Evolutionary conservation across 2,797 vertebrate genomes (phyloP).

Genomic region (Cynodonichthys magdalenae): DNA sequence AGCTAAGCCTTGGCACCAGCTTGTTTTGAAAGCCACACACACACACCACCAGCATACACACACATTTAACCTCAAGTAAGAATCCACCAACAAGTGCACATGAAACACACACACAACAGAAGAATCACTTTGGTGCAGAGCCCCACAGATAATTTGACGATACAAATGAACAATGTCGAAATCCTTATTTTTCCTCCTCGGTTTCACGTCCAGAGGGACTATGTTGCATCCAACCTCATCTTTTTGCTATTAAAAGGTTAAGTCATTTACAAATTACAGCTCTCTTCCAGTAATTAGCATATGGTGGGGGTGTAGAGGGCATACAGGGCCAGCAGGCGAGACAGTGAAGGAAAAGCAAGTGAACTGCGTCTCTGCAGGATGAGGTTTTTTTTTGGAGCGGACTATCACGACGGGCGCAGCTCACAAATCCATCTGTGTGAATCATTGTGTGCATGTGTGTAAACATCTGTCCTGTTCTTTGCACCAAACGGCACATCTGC

Average conservation of each 20-base stretch:
- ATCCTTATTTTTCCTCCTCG: conserved; percentile 48
- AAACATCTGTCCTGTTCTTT: conserved; percentile 48
- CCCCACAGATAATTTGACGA: conserved; percentile 60
- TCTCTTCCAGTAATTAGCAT: conserved; percentile 63
- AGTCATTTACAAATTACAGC: conserved; percentile 72
- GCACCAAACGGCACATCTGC: conserved; percentile 53
- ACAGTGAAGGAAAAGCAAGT: conserved; percentile 20
- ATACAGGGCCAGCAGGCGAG: conserved; percentile 48
- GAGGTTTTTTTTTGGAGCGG: conserved; percentile 10
- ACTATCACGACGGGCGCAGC: conserved; percentile 2
- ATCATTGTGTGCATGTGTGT: conserved; percentile 24
- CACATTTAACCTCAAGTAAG: conserved; percentile 45
- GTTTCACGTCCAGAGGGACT: conserved; percentile 58
- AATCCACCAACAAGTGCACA: conserved; percentile 54
- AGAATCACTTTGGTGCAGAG: conserved; percentile 48
- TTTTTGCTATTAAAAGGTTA: conserved; percentile 73
- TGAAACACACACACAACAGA: conserved; percentile 23
- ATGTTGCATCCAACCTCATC: conserved; percentile 54
- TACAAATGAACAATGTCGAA: conserved; percentile 65
- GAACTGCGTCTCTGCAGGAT: conserved; percentile 10
- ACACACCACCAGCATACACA: conserved; percentile 31
- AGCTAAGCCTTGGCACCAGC: conserved; percentile 78
- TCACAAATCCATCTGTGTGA: conserved; percentile 20
- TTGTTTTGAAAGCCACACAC: conserved; percentile 71
- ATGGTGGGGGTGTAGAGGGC: conserved; percentile 59